A percentile compares a stretch with the other conserved stretches of the same genome.
Evolutionary conservation across 2,797 vertebrate species (phyloP).

Genomic region (Urocyon cinereoargenteus): DNA sequence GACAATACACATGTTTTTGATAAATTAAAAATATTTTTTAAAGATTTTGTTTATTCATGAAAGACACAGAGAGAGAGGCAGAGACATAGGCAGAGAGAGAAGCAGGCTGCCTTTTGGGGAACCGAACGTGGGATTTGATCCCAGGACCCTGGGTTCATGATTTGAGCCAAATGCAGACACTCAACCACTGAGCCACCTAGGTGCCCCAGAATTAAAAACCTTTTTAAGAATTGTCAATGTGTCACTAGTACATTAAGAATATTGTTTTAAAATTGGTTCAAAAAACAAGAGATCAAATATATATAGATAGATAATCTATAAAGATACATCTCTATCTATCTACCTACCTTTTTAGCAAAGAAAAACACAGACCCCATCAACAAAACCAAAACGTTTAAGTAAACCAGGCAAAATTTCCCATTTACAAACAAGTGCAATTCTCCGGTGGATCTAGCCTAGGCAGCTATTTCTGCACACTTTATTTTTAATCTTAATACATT

Average conservation of each 20-base stretch:
- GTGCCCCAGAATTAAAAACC: background rate
- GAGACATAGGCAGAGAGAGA: too few relatives aligned
- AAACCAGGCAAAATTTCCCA: constrained; percentile 71
- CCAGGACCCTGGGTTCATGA: too few relatives aligned
- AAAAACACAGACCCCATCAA: background rate
- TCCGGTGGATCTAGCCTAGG: constrained; percentile 63
- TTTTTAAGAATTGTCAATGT: background rate
- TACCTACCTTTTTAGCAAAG: constrained; percentile 21
- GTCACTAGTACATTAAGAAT: background rate
- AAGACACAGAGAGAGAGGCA: too few relatives aligned
- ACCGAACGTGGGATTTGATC: too few relatives aligned
- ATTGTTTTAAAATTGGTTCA: background rate
- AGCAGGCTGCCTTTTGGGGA: too few relatives aligned
- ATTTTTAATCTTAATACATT: constrained; percentile 83
- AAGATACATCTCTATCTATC: background rate
- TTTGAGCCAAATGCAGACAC: too few relatives aligned
- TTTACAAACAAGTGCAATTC: constrained; percentile 75
- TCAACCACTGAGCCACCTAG: too few relatives aligned
- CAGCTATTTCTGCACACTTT: constrained; percentile 79
- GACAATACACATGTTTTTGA: background rate
- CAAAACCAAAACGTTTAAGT: constrained; percentile 71
- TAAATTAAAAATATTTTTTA: background rate
- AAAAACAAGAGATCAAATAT: constrained; percentile 58
- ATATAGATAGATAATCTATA: background rate
- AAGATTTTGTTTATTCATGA: too few relatives aligned